Conservation (phyloP, 2,888 invertebrate species). For the Ctenicera cuprea region DNA sequence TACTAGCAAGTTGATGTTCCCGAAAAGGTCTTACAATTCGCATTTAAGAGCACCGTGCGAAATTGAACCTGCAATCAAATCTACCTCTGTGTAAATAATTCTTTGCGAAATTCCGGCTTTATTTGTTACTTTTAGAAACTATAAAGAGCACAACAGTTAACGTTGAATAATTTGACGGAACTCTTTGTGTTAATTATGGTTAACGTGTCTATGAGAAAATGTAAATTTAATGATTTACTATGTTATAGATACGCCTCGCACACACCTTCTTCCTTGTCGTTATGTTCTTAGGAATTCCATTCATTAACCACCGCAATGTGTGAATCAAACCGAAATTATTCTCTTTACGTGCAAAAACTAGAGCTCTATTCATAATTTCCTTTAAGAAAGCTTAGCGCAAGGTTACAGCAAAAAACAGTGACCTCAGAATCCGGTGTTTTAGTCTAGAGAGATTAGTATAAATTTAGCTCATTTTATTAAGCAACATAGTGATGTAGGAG, state of each 20-base stretch:
- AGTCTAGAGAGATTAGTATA: no score
- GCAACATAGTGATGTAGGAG: neutral
- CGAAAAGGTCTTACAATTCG: conserved; percentile 15
- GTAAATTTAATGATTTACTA: conserved; percentile 50
- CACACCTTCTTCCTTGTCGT: conserved; percentile 49
- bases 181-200: conserved; percentile 36
- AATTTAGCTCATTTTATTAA: neutral
- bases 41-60: neutral
- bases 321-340: conserved; percentile 33
- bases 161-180: conserved; percentile 39
- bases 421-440: conserved; percentile 9
- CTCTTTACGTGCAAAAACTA: conserved; percentile 13
- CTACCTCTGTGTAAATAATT: neutral
- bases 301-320: conserved; percentile 45
- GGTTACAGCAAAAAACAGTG: neutral
- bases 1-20: neutral
- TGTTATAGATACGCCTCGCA: conserved; percentile 45
- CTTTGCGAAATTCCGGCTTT: conserved; percentile 1
- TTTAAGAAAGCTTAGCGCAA: neutral
- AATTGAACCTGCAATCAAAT: neutral
- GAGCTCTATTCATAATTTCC: conserved; percentile 4
- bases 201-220: conserved; percentile 46
- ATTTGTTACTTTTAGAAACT: conserved; percentile 32
- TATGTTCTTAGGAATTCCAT: conserved; percentile 49
- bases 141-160: conserved; percentile 33